Percentiles rank a stretch among this genome's conserved stretches.
phyloP scores from a whole-genome alignment of 1,140 invertebrate genomes.

The Nixonia krombeini region DNA sequence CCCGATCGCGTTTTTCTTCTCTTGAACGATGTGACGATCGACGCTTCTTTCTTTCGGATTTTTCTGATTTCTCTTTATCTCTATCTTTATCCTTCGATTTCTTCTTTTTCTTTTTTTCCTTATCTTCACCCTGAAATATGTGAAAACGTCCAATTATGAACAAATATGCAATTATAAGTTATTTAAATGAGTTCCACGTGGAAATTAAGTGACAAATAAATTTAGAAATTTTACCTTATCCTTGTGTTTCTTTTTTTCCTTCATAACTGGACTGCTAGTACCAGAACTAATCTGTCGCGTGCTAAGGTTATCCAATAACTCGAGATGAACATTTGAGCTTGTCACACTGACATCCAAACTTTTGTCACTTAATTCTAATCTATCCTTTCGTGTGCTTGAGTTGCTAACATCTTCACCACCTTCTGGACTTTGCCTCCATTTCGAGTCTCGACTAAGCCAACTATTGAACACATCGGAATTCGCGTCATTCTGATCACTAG shows the following conservation, averaged over 20 bases:
- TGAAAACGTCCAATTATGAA: neutral
- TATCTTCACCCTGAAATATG: conserved; percentile 73
- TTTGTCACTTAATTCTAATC: conserved; percentile 72
- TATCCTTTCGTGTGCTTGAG: conserved; percentile 66
- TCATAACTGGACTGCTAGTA: conserved; percentile 67
- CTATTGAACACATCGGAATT: conserved; percentile 73
- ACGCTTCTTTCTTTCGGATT: conserved; percentile 66
- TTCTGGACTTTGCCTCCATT: conserved; percentile 76
- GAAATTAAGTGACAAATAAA: neutral
- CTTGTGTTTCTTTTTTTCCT: conserved; percentile 74
- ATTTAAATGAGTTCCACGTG: neutral
- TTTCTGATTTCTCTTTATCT: conserved; percentile 66
- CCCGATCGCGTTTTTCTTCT: conserved; percentile 69
- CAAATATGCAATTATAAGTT: no score
- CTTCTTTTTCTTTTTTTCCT: conserved; percentile 70
- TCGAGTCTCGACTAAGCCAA: conserved; percentile 73
- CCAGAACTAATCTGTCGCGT: conserved; percentile 68
- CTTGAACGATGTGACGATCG: conserved; percentile 60
- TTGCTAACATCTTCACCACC: conserved; percentile 75
- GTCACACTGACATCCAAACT: conserved; percentile 72
- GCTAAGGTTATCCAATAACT: conserved; percentile 70
- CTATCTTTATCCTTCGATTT: conserved; percentile 69
- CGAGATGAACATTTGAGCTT: conserved; percentile 74
- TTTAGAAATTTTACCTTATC: conserved; percentile 64
- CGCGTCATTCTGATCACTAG: conserved; percentile 67